Conservation (phyloP, 2,797 vertebrate genomes). For the Florisuga fusca region DNA sequence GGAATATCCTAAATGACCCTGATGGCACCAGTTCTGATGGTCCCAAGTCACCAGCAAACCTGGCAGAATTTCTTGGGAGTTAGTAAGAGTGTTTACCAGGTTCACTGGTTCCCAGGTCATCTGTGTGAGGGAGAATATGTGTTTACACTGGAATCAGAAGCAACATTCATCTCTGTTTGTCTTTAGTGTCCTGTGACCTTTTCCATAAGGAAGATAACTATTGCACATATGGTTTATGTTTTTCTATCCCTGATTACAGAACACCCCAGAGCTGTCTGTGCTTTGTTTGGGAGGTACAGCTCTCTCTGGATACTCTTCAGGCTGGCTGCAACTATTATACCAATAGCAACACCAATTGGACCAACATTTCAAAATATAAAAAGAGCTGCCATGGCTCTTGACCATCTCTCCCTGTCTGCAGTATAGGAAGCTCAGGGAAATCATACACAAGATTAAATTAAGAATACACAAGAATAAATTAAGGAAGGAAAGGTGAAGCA, state of each 20-base stretch:
- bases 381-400: neutral
- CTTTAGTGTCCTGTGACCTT: neutral
- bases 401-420: neutral
- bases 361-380: neutral
- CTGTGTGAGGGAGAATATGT: neutral
- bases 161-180: neutral
- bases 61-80: neutral
- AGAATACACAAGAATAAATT: neutral
- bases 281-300: neutral
- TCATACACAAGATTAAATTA: neutral
- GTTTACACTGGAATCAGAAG: neutral
- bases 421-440: neutral
- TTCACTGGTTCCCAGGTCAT: neutral
- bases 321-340: neutral
- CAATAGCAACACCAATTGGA: neutral
- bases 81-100: neutral
- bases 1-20: neutral
- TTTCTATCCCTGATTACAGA: neutral
- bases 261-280: neutral
- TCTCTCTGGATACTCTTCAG: neutral
- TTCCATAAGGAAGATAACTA: neutral
- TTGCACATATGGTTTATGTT: neutral
- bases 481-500: neutral
- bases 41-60: neutral
- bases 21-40: rapidly evolving